Percentiles rank a stretch among this genome's conserved stretches.
Evolutionary conservation across 1,140 invertebrate genomes (phyloP).

Genomic region (Anastrepha obliqua): DNA sequence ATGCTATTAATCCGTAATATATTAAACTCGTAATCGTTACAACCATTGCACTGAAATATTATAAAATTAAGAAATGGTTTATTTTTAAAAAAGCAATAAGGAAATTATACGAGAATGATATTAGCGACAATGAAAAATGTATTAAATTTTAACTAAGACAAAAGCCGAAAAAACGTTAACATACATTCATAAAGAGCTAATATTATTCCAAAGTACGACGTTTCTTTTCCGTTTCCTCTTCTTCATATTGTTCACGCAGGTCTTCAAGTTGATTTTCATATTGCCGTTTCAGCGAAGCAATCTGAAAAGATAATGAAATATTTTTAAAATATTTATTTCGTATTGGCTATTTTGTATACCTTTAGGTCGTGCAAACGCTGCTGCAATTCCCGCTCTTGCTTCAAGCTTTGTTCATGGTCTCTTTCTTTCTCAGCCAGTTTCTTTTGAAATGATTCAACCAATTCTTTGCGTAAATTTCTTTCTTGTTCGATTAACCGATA

Average conservation of each 20-base stretch:
- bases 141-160: neutral
- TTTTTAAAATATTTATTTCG: too few relatives aligned
- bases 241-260: constrained; percentile 66
- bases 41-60: too few relatives aligned
- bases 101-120: constrained; percentile 1
- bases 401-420: constrained; percentile 58
- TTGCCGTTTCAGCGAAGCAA: constrained; percentile 58
- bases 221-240: constrained; percentile 53
- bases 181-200: neutral
- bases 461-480: constrained; percentile 63
- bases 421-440: constrained; percentile 59
- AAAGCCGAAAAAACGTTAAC: neutral
- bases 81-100: neutral
- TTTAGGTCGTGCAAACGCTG: constrained; percentile 64
- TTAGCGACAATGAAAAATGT: constrained; percentile 4
- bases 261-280: constrained; percentile 67
- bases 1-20: too few relatives aligned
- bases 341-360: constrained; percentile 55
- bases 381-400: constrained; percentile 59
- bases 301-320: constrained; percentile 56
- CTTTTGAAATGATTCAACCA: constrained; percentile 61
- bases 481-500: constrained; percentile 62
- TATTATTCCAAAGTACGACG: constrained; percentile 13
- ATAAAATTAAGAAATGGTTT: neutral
- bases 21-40: too few relatives aligned